Base-by-base conservation (phyloP, 2,797 vertebrate genomes). In the Notoglanidium macrostoma region DNA sequence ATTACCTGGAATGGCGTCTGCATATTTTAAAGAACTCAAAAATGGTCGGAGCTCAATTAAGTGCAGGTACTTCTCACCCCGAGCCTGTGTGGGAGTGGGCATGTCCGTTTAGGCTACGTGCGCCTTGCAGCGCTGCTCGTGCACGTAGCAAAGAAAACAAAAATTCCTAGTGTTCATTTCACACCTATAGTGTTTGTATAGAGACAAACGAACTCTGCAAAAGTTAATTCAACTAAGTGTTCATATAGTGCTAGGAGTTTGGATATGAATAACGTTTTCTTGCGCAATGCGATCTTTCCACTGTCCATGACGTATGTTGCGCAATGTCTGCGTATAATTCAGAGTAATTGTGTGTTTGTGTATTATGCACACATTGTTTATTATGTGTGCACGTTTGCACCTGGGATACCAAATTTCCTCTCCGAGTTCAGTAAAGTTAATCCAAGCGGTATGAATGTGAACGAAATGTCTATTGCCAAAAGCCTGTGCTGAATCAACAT, bases 1-100 rank as follows among this genome's bases (percentile, higher is more conserved):
- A 93, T 92, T 88, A 93, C 88, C 92, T 92, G 93, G 92, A 91
- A 93, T 91, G 84, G 9, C 21, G 93, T 94, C 94, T 89, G 81
- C 93, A 94, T 94, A 55, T 85, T 84, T 73, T 81, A 81, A 83
- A 88, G 85, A 67, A 55, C 54, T 86, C 61, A 65, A 84, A 84
- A 51, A 77, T 57, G 88, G 51, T 55, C 51, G 12, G 81, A 81
- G 81, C 77, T 46, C 74, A 63, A 40, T 92, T 90, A 89, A 92
- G 91, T 80, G 35, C 88, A 70, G 74, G 85, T 84, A 67, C 67
- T 87, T 93, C 85, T 85, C 88, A 85, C 91, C 92, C 89, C 91
- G 91, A 90, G 79, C 86, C 73, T 68, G 32, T 73, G 85, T 85
- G 65, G n/a, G 61, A 90, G 89, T 84, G 88, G 86, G 86, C 85